Conservation (phyloP, 2,888 invertebrate genomes). For the Seira musarum region DNA sequence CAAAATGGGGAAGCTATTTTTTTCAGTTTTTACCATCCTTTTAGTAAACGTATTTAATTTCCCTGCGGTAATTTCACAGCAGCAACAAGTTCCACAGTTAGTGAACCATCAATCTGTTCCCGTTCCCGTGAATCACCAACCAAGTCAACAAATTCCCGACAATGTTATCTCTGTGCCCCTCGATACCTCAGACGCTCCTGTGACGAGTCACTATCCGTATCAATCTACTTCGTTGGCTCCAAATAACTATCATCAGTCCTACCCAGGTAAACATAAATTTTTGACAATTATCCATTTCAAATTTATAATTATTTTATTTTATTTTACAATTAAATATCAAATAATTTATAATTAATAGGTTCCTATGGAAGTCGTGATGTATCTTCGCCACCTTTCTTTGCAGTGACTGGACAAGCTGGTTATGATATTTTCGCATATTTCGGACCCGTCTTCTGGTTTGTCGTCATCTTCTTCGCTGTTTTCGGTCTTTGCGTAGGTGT, state of each 20-base stretch:
- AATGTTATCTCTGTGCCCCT: conserved; percentile 16
- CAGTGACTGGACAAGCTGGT: conserved; percentile 62
- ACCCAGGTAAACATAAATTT: conserved; percentile 44
- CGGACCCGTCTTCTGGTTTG: conserved; percentile 65
- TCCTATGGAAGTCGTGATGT: conserved; percentile 31
- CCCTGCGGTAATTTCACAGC: conserved; percentile 7
- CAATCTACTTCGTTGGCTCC: conserved; percentile 35
- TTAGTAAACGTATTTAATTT: conserved; percentile 21
- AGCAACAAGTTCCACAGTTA: conserved; percentile 2
- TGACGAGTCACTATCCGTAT: conserved; percentile 50
- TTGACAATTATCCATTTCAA: too few species aligned
- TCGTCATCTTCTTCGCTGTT: conserved; percentile 45
- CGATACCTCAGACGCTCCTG: conserved; percentile 11
- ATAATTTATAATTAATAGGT: not conserved
- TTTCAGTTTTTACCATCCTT: conserved; percentile 27
- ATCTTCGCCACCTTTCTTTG: conserved; percentile 54
- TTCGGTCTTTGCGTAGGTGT: conserved; percentile 51
- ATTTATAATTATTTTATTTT: too few species aligned
- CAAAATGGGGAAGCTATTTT: conserved; percentile 40
- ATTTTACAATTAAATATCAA: not conserved
- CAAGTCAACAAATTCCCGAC: conserved; percentile 13
- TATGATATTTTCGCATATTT: conserved; percentile 66
- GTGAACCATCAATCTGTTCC: conserved; percentile 1
- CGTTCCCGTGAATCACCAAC: conserved; percentile 10
- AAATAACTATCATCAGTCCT: conserved; percentile 35